Evolutionary conservation across 2,797 vertebrate species (phyloP).

Genomic region (Choloepus didactylus): DNA sequence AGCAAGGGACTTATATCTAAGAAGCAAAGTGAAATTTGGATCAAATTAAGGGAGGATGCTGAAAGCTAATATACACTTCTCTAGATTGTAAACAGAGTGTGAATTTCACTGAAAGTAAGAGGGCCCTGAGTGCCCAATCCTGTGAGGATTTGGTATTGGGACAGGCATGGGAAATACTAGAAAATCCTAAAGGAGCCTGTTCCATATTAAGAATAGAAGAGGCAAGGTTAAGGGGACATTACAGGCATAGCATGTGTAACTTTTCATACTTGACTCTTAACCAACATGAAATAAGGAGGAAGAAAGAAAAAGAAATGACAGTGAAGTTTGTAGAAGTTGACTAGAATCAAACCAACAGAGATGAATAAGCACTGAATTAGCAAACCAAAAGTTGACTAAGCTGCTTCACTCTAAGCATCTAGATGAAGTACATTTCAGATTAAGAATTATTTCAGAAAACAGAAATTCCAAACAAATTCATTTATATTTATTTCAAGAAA

Average conservation of each 20-base stretch:
- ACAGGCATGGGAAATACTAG: slow-evolving; percentile 6
- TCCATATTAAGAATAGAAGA: background rate
- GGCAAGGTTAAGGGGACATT: background rate
- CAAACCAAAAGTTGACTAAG: slow-evolving; percentile 5
- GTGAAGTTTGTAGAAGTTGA: slow-evolving; percentile 5
- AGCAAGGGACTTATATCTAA: background rate
- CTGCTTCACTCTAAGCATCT: background rate
- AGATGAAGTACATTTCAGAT: slow-evolving; percentile 31
- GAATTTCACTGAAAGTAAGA: slow-evolving; percentile 24
- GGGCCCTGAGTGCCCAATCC: background rate
- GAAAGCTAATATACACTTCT: background rate
- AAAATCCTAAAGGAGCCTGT: background rate
- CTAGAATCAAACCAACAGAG: slow-evolving; percentile 61
- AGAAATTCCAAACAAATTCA: slow-evolving; percentile 58
- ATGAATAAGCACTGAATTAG: slow-evolving; percentile 31
- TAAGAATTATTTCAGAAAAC: slow-evolving; percentile 51
- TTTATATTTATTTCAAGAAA: slow-evolving; percentile 48
- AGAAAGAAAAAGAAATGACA: slow-evolving; percentile 20
- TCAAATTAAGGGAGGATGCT: slow-evolving; percentile 15
- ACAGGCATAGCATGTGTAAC: background rate
- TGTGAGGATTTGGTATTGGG: background rate
- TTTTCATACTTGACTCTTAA: slow-evolving; percentile 29
- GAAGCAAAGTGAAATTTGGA: background rate
- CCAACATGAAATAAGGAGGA: background rate
- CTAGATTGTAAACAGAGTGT: background rate